Conservation (phyloP, 2,888 invertebrate species). For the Gastrophysa polygoni region DNA sequence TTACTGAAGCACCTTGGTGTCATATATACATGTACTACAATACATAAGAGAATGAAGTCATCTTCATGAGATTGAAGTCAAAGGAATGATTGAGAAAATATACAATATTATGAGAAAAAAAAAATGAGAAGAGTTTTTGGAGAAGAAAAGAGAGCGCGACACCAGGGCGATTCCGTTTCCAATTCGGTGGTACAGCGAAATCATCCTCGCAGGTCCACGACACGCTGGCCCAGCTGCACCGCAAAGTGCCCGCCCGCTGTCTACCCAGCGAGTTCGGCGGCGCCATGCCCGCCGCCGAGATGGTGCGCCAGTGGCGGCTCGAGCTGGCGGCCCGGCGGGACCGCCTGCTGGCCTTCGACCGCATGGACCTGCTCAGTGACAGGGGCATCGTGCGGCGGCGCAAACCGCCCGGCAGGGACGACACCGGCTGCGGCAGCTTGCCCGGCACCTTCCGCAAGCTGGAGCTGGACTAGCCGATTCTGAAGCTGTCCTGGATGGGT, state of each 20-base stretch:
- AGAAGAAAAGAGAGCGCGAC: too few species aligned
- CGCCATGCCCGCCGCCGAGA: slow-evolving; percentile 69
- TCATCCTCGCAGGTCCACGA: slow-evolving; percentile 51
- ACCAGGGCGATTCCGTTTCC: too few species aligned
- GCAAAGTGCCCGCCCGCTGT: slow-evolving; percentile 66
- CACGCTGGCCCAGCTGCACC: slow-evolving; percentile 65
- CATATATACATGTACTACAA: too few species aligned
- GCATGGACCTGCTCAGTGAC: slow-evolving; percentile 70
- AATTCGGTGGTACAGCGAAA: not conserved
- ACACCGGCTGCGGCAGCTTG: slow-evolving; percentile 43
- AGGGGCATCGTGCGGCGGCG: slow-evolving; percentile 62
- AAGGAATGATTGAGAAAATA: too few species aligned
- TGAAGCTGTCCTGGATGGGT: too few species aligned
- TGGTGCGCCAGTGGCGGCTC: slow-evolving; percentile 72
- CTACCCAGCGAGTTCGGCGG: slow-evolving; percentile 78
- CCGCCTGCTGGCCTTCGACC: slow-evolving; percentile 65
- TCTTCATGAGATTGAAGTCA: too few species aligned
- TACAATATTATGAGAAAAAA: too few species aligned
- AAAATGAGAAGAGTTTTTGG: too few species aligned
- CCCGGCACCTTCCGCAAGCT: slow-evolving; percentile 73
- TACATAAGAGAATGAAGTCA: too few species aligned
- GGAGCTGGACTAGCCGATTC: slow-evolving; percentile 69
- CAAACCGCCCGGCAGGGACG: slow-evolving; percentile 48
- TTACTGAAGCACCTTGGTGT: too few species aligned
- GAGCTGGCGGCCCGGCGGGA: slow-evolving; percentile 67